Evolutionary conservation across 1,140 invertebrate genomes (phyloP).

Genomic region (Bombus balteatus): DNA sequence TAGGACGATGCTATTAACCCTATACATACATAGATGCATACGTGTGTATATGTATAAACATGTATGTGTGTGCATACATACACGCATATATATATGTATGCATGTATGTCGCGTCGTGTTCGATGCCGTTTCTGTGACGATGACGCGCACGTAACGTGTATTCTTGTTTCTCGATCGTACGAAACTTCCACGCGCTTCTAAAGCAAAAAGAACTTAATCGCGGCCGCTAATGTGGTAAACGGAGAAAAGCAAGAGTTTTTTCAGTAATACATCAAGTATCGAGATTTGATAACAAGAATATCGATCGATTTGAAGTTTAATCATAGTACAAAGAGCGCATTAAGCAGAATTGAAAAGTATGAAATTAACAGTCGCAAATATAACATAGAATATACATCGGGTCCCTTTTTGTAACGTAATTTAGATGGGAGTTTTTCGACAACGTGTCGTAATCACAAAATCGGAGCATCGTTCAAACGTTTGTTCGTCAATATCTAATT

Average conservation of each 20-base stretch:
- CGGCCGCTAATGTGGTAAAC: neutral
- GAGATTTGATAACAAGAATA: neutral
- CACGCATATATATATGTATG: neutral
- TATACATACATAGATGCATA: neutral
- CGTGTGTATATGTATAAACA: neutral
- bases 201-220: constrained; percentile 7
- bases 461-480: constrained; percentile 20
- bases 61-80: neutral
- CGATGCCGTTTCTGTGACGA: constrained; percentile 49
- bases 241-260: neutral
- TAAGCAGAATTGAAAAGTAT: neutral
- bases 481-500: neutral
- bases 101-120: neutral
- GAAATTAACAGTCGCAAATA: neutral
- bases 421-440: neutral
- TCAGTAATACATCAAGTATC: neutral
- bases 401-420: no score
- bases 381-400: neutral
- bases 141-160: constrained; percentile 27
- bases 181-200: neutral
- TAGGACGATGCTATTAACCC: constrained; percentile 36
- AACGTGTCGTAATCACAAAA: constrained; percentile 33
- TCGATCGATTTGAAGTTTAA: neutral
- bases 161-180: neutral
- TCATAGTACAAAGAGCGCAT: neutral